A percentile compares a stretch with the other conserved stretches of the same genome.
phyloP scores from a whole-genome alignment of 2,888 invertebrate species.

The Imbricaverruca yamaguchii region DNA sequence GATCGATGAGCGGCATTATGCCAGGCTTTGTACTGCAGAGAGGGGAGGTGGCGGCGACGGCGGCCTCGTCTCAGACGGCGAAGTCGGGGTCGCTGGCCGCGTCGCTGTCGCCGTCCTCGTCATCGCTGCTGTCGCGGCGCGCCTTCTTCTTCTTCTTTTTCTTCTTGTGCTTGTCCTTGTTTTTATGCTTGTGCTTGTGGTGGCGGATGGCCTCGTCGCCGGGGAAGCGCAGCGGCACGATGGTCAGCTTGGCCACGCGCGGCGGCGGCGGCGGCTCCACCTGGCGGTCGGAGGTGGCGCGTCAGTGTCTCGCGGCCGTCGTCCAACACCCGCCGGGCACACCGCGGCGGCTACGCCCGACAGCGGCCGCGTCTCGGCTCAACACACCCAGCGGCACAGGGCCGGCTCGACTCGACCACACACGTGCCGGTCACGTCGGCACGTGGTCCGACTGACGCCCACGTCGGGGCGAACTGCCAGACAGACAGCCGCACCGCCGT shows the following conservation, averaged over 20 bases:
- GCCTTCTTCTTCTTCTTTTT: slow-evolving; percentile 52
- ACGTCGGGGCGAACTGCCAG: too few relatives aligned
- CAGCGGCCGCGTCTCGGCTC: too few relatives aligned
- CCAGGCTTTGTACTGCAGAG: slow-evolving; percentile 15
- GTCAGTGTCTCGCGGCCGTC: too few relatives aligned
- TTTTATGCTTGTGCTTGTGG: slow-evolving; percentile 39
- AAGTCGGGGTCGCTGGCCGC: slow-evolving; percentile 46
- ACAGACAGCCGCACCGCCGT: too few relatives aligned
- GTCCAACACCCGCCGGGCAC: too few relatives aligned
- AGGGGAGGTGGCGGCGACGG: slow-evolving; percentile 3
- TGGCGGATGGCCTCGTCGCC: slow-evolving; percentile 27
- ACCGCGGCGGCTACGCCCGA: too few relatives aligned
- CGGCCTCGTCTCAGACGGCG: slow-evolving; percentile 28
- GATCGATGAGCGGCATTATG: background rate
- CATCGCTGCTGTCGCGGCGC: slow-evolving; percentile 53
- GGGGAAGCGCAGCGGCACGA: slow-evolving; percentile 37
- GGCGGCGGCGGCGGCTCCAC: slow-evolving; percentile 42
- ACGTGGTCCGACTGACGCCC: too few relatives aligned
- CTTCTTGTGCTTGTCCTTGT: slow-evolving; percentile 44
- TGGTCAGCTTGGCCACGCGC: slow-evolving; percentile 49
- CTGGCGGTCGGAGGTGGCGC: background rate
- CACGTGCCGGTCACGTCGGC: too few relatives aligned
- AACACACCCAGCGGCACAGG: too few relatives aligned
- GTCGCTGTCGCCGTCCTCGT: slow-evolving; percentile 45
- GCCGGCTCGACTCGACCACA: too few relatives aligned